Evolutionary conservation across 2,113 vertebrate genomes (phyloP).

Genomic region (Pelobates fuscus): DNA sequence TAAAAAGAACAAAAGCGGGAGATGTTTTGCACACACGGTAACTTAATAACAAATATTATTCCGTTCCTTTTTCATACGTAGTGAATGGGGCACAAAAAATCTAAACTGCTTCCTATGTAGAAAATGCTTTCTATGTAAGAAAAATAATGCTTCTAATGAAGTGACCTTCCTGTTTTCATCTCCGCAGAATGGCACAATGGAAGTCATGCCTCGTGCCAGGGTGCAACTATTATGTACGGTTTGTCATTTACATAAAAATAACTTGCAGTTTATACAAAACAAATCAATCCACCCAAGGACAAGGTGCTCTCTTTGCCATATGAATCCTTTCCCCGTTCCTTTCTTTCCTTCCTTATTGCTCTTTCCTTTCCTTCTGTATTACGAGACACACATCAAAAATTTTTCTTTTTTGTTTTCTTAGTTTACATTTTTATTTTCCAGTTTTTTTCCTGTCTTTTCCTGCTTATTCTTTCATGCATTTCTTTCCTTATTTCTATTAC

Average conservation of each 20-base stretch:
- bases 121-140: conserved; percentile 9
- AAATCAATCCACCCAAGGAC: neutral
- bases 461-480: too few relatives aligned
- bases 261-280: neutral
- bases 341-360: too few relatives aligned
- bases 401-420: too few relatives aligned
- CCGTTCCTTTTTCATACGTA: neutral
- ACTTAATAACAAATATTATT: conserved; percentile 25
- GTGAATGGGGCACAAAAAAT: conserved; percentile 8
- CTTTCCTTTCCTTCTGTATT: too few relatives aligned
- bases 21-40: conserved; percentile 13
- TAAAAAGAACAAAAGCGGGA: conserved; percentile 13
- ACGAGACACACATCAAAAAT: too few relatives aligned
- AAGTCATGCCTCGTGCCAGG: conserved; percentile 6
- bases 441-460: too few relatives aligned
- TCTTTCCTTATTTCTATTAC: too few relatives aligned
- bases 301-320: too few relatives aligned
- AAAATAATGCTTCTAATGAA: conserved; percentile 13
- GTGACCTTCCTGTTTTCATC: conserved; percentile 38
- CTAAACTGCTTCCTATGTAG: conserved; percentile 3
- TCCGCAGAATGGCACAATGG: conserved; percentile 22
- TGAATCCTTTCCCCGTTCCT: too few relatives aligned
- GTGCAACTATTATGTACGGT: neutral
- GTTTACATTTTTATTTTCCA: too few relatives aligned
- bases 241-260: neutral